Evolutionary conservation across 2,797 vertebrate species (phyloP), one percentile per base, ranked within the genome.

Genomic region (Discoglossus pictus): DNA sequence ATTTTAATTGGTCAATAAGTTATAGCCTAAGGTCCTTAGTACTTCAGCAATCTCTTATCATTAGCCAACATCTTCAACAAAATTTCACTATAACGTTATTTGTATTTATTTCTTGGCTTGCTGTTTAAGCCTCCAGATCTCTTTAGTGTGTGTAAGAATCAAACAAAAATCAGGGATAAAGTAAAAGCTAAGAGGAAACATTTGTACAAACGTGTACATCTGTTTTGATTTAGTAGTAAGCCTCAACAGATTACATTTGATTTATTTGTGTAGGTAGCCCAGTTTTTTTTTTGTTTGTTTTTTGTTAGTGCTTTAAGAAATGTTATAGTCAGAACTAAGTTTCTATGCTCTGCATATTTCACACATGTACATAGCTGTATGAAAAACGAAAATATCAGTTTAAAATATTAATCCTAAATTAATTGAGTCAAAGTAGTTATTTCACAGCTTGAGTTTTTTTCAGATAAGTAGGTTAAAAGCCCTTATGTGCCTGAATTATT

Each of bases 151-250:
- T 21, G 38, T 31, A 53, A 44, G 61, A 53, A 12, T 7, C 27
- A 17, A 23, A 46, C 35, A 21, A 20, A 46, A 55, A 47, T 20
- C 50, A 24, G 3, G 40, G 51, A 65, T 55, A 17, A 65, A 52
- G 31, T n/a, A 43, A 24, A 42, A 9, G 18, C 17, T 46, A 46
- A 46, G 18, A 20, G 47, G 48, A 55, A 36, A 38, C 25, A 21
- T 40, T 55, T 47, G 50, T 35, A 44, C 50, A 54, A 65, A 44
- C 50, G 53, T 11, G 42, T 31, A 55, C 62, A 65, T 65, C 62
- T 55, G 40, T 55, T 55, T 52, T 47, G 62, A 65, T 47, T 46
- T 65, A 18, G 21, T 23, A 11, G 10, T 47, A 46, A 55, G 27
- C 51, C 23, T 10, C 15, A 7, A 18, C 40, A 55, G 51, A 55